Conservation (phyloP, 2,888 invertebrate species). For the Sicus ferrugineus region DNA sequence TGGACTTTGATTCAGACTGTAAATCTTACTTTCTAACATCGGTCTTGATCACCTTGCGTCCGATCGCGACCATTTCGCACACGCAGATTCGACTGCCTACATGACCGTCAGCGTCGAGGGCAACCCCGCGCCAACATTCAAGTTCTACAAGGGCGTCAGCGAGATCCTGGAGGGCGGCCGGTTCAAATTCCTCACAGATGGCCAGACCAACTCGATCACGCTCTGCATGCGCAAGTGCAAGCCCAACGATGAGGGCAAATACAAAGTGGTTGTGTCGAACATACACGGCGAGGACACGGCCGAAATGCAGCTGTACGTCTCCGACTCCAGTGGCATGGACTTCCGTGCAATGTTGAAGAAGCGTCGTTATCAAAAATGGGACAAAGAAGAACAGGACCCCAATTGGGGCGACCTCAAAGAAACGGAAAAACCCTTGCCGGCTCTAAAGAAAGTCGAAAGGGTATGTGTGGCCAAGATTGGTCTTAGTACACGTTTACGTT, state of each 20-base stretch:
- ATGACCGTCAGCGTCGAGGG: constrained; percentile 94
- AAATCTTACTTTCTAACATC: too few species aligned
- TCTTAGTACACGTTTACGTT: too few species aligned
- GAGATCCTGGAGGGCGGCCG: constrained; percentile 95
- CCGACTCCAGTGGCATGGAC: constrained; percentile 97
- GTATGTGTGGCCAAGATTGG: constrained; percentile 66
- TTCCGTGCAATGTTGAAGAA: constrained; percentile 98
- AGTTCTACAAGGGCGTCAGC: constrained; percentile 92
- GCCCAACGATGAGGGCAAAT: constrained; percentile 96
- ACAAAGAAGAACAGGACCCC: constrained; percentile 86
- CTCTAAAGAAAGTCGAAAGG: constrained; percentile 92
- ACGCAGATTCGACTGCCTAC: constrained; percentile 87
- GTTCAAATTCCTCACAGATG: constrained; percentile 94
- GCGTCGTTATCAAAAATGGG: constrained; percentile 94
- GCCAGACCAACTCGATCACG: constrained; percentile 89
- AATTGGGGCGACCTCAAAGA: constrained; percentile 95
- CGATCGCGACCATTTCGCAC: constrained; percentile 38
- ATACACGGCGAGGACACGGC: constrained; percentile 95
- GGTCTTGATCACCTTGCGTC: too few species aligned
- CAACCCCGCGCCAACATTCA: constrained; percentile 92
- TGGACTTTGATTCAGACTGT: too few species aligned
- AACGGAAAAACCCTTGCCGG: constrained; percentile 84
- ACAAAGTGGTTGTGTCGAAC: constrained; percentile 91
- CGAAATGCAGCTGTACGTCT: constrained; percentile 95
- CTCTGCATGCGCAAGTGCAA: constrained; percentile 96